These are phyloP conservation scores for Ambastaia sidthimunki DNA, from an alignment of 2,797 vertebrate genomes.

Conservation along the genomic window DNA sequence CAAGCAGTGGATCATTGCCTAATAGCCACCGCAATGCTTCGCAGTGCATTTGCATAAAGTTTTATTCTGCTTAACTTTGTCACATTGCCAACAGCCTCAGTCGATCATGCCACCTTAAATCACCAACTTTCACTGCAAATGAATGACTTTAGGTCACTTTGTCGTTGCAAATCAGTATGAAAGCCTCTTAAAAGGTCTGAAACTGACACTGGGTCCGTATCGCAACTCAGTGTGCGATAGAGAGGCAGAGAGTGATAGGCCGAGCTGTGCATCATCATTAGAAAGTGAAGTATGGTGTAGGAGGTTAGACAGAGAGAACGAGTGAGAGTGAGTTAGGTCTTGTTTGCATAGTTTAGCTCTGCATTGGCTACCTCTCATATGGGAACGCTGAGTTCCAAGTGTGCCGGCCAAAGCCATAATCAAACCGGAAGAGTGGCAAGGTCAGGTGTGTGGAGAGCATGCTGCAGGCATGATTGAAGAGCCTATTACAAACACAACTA, in stretches of 20 bases:
- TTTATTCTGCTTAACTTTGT: neutral
- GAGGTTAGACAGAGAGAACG: neutral
- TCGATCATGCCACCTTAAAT: neutral
- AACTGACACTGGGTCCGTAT: neutral
- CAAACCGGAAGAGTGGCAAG: conserved; percentile 22
- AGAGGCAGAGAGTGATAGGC: conserved; percentile 25
- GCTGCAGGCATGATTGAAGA: neutral
- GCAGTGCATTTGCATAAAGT: neutral
- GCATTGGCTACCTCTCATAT: conserved; percentile 33
- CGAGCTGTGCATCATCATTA: conserved; percentile 44
- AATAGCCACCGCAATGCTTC: neutral
- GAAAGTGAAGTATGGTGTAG: conserved; percentile 34
- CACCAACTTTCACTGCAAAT: neutral
- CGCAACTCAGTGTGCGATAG: neutral
- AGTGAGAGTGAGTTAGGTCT: neutral
- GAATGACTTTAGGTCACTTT: too few species aligned
- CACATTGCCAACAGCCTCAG: neutral
- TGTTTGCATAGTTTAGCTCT: conserved; percentile 38
- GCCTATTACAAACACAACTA: neutral
- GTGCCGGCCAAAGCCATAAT: conserved; percentile 30
- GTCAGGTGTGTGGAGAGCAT: conserved; percentile 1
- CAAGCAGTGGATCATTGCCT: neutral
- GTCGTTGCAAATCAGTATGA: neutral
- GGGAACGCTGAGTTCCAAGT: conserved; percentile 28
- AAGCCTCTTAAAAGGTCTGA: conserved; percentile 4